Evolutionary conservation across 2,113 vertebrate genomes (phyloP).

Genomic region (Asarcornis scutulata): DNA sequence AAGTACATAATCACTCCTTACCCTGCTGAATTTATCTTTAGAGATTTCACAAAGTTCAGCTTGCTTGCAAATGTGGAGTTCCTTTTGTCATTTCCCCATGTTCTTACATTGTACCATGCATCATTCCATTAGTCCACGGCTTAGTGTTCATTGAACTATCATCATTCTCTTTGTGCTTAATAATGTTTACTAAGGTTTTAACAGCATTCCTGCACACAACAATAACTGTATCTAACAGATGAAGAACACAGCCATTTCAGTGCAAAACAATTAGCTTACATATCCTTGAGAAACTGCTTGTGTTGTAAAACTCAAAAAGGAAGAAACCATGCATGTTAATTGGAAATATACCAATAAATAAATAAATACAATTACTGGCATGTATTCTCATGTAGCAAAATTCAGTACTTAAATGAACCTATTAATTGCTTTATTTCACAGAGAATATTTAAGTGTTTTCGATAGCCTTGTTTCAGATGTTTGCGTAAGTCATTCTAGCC

Average conservation of each 20-base stretch:
- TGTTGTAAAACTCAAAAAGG: conserved; percentile 28
- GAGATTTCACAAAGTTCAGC: conserved; percentile 6
- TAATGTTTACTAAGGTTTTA: conserved; percentile 63
- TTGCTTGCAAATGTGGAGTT: background rate
- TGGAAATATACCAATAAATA: background rate
- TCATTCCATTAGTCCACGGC: conserved; percentile 54
- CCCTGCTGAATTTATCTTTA: background rate
- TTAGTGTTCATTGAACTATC: conserved; percentile 19
- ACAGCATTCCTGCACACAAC: background rate
- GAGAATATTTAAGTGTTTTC: background rate
- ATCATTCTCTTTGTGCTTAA: conserved; percentile 51
- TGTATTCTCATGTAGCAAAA: background rate
- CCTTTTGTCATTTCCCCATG: background rate
- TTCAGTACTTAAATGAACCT: background rate
- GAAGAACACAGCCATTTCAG: background rate
- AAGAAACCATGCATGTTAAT: conserved; percentile 10
- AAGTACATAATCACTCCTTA: background rate
- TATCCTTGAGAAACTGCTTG: background rate
- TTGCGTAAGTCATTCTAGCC: background rate
- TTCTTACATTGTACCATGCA: conserved; percentile 17
- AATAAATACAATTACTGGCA: background rate
- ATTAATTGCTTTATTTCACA: background rate
- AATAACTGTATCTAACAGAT: conserved; percentile 48
- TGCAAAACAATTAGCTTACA: conserved; percentile 11
- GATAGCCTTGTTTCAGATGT: background rate